Conservation (phyloP, 2,888 invertebrate species). For the Drosophila vallismaia region DNA sequence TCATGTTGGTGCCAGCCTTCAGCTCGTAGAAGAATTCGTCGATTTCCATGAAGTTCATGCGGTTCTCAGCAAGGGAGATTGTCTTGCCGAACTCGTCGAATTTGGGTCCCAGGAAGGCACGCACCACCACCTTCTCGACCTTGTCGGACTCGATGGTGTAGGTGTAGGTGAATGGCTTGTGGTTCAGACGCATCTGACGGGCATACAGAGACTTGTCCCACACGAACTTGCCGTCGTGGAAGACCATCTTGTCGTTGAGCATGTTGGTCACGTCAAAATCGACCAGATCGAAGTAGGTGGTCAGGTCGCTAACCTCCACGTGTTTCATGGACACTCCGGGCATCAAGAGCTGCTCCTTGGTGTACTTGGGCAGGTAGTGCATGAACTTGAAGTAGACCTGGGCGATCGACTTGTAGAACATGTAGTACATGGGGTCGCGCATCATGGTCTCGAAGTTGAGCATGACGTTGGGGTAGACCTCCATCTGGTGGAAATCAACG, state of each 20-base stretch:
- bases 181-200: constrained; percentile 4
- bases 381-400: constrained; percentile 86
- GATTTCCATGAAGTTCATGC: constrained; percentile 87
- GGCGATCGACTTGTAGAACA: constrained; percentile 87
- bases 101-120: constrained; percentile 89
- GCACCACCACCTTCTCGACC: constrained; percentile 86
- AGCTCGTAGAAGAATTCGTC: constrained; percentile 87
- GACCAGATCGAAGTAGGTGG: constrained; percentile 4
- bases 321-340: constrained; percentile 3
- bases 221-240: constrained; percentile 4
- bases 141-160: constrained; percentile 87
- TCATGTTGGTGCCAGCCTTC: constrained; percentile 84
- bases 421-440: constrained; percentile 90
- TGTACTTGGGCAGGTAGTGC: constrained; percentile 86
- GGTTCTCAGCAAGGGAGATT: constrained; percentile 85
- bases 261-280: constrained; percentile 7
- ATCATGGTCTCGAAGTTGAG: constrained; percentile 88
- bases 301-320: background rate
- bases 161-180: constrained; percentile 85
- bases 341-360: constrained; percentile 86
- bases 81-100: constrained; percentile 85
- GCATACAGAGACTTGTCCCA: constrained; percentile 4
- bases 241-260: constrained; percentile 7
- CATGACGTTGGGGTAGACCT: constrained; percentile 85
- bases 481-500: constrained; percentile 45